Evolutionary conservation across 1,140 invertebrate genomes (phyloP), one percentile per base, ranked within the genome.

Genomic region (Amphibalanus amphitrite): DNA sequence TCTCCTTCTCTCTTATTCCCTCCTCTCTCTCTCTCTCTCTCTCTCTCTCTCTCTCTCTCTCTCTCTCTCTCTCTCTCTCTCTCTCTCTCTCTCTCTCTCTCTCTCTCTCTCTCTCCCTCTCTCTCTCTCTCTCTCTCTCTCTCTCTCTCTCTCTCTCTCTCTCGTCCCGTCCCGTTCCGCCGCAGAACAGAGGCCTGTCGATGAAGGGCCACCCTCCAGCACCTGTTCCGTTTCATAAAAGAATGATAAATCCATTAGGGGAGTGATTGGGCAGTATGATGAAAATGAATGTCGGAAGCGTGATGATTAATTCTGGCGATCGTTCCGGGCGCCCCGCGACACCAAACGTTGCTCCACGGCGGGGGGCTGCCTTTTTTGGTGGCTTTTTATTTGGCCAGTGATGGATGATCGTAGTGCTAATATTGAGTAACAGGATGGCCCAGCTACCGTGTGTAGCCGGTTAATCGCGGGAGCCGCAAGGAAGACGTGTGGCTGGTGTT

Each of bases 241-340:
- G 47, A 59, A 59, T 59, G 47, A 59, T 59, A 59, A 59, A 59
- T 59, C 47, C 47, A 59, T 59, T 59, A 59, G 47, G 47, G 47
- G 47, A 59, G 47, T 59, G 47, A 59, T 59, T 59, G 47, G 47
- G 47, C 47, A 59, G 47, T 59, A 59, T 23, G 47, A 59, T 59
- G 47, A 59, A 20, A 59, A 59, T 59, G 10, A 59, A 59, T 59
- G 47, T 20, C 47, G 20, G 20, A 6, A 59, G 47, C 33, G 33
- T 59, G 47, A 59, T 59, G 47, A 59, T 59, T 59, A 59, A 59
- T 59, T 59, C 20, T 1, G 47, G 23, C 47, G 6, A 20, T 8
- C 13, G 1, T 1, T 20, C 10, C 13, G 20, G 47, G 17, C 47
- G 17, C 47, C 20, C 13, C 10, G 13, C 3, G 47, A 6, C 13